These are phyloP conservation scores for Drosophila pectinifera DNA, from an alignment of 1,140 invertebrate genomes.

Conservation along the genomic window DNA sequence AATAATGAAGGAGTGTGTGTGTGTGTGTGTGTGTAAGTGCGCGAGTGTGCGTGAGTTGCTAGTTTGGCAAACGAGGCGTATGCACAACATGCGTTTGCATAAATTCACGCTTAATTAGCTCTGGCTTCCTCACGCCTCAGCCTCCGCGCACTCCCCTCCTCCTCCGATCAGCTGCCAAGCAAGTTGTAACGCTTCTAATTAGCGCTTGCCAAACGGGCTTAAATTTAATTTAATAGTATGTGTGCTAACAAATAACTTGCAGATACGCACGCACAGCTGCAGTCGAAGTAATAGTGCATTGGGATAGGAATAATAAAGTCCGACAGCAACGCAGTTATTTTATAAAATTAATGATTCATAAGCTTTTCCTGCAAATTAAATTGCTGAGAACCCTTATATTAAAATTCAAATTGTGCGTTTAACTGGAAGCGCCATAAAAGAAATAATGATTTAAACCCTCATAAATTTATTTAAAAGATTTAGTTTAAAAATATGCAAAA, in stretches of 20 bases:
- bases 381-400: too few species aligned
- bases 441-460: too few species aligned
- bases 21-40: slow-evolving; percentile 1
- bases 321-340: too few species aligned
- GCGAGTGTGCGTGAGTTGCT: slow-evolving; percentile 55
- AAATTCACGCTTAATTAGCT: slow-evolving; percentile 81
- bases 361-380: too few species aligned
- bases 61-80: slow-evolving; percentile 71
- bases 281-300: too few species aligned
- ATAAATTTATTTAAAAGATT: too few species aligned
- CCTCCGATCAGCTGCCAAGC: slow-evolving; percentile 11
- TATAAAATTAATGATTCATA: not conserved
- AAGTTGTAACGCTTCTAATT: slow-evolving; percentile 63
- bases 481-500: too few species aligned
- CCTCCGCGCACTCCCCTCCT: not conserved
- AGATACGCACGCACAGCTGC: not conserved
- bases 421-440: too few species aligned
- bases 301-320: too few species aligned
- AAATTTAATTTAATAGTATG: slow-evolving; percentile 61
- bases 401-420: too few species aligned
- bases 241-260: slow-evolving; percentile 5
- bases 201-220: slow-evolving; percentile 50
- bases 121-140: slow-evolving; percentile 22
- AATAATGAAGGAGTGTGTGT: slow-evolving; percentile 56
- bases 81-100: slow-evolving; percentile 80